Base-by-base conservation (phyloP, 1,140 invertebrate genomes). In the Meteorus sp. region DNA sequence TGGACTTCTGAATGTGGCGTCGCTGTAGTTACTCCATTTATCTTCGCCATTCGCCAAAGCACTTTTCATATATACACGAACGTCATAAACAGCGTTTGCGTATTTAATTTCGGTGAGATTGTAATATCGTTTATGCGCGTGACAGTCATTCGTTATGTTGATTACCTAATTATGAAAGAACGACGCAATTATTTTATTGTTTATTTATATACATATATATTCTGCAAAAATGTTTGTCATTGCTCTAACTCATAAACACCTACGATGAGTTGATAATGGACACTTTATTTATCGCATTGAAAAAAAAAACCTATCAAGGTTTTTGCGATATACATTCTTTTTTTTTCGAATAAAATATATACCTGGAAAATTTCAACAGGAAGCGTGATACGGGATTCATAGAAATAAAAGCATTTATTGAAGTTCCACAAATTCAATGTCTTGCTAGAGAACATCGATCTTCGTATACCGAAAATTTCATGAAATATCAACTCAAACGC, bases 71-170 rank as follows among this genome's bases (percentile, higher is more conserved):
- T 81, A 85, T 29, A 91, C 83, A 56, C 87, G 76, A 7, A 89
- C 82, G 63, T 89, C 87, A 76, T 89, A 91, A 43, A 81, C 75
- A 44, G 83, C 81, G 69, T 89, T 84, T 1, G 88, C 84, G 73
- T 86, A 88, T 45, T 83, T 75, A 11, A 90, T 70, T 54, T 79
- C 76, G 1, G 80, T 83, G 33, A 90, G 74, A 62, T 83, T 82
- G 66, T 82, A 78, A 51, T 82, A 80, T 59, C 71, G 66, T 4
- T 73, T 65, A 2, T 56, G 2, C 3, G 61, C 59, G 29, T 62
- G 72, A 29, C 56, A 20, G 15, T 76, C 59, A 15, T 61, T 59
- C 17, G 66, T 71, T 47, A 76, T 73, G 63, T 80, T 63, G 22
- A 78, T 73, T 44, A 71, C 60, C 79, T 81, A 35, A 17, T 61